Evolutionary conservation across 2,888 invertebrate species (phyloP), one percentile per base, ranked within the genome.

Genomic region (Hydropsyche betteni): DNA sequence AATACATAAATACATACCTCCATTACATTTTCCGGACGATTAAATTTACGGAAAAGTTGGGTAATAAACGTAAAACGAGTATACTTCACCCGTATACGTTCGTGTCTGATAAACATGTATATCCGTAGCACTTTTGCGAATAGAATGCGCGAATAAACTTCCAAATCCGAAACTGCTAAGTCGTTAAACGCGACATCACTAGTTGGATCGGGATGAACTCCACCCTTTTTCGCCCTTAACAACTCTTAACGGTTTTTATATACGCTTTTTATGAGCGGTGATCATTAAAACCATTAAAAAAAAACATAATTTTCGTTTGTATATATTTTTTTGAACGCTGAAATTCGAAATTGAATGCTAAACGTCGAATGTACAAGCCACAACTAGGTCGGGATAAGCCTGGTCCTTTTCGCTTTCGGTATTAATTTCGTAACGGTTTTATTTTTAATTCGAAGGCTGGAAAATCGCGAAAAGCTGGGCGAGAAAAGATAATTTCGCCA

Each of bases 11-110:
- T 44, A 75, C 55, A 70, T 73, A 74, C 74, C 50, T n/a, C 72
- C 75, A 68, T 75, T 75, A 72, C 61, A 70, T 75, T 75, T 73
- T 75, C 75, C 73, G 44, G 53, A 68, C 72, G 75, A 75, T 75
- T 75, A 55, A 75, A 72, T 68, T 58, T 52, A 64, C 68, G 73
- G 55, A 72, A 44, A 68, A 68, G 50, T 72, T 72, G 68, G 75
- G 75, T 72, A 72, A 51, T 51, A 68, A 68, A 75, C 52, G 72
- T 75, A 36, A 52, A 51, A 51, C 55, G 71, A 14, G 69, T 16
- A 33, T 69, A 51, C 50, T 58, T 8, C 24, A 24, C 24, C 24
- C 24, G 14, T 53, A 12, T 16, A 16, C 53, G 53, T 58, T 58
- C 58, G 58, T 24, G 16, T 16, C 14, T 16, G 14, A 58, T 58